Conservation (phyloP, 1,140 invertebrate species). For the Venturia canescens region DNA sequence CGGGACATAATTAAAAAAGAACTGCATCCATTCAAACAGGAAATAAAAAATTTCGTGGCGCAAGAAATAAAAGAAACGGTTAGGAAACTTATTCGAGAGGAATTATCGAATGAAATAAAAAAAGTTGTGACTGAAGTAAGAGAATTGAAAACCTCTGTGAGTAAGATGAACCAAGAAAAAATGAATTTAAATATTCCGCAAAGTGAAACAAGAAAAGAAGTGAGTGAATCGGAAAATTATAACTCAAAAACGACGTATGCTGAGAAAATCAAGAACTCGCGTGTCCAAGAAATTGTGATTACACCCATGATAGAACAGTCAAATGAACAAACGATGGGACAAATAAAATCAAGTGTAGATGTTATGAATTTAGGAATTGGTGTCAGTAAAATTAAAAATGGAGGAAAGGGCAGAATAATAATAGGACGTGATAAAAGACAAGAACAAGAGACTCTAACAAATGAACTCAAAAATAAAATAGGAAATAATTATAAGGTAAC, state of each 20-base stretch:
- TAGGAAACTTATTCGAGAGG: background rate
- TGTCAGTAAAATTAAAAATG: background rate
- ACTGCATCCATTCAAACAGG: no score
- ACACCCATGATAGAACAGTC: background rate
- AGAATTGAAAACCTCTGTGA: background rate
- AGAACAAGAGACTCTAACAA: background rate
- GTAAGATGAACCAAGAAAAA: background rate
- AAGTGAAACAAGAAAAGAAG: background rate
- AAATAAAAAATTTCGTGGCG: no score
- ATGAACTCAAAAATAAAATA: no score
- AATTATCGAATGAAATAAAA: conserved; percentile 11
- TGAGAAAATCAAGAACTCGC: background rate
- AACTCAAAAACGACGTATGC: background rate
- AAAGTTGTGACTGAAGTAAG: background rate
- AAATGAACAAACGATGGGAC: background rate
- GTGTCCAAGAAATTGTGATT: background rate
- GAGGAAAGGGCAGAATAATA: background rate
- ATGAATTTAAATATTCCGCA: background rate
- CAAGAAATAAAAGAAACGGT: background rate
- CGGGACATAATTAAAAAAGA: no score
- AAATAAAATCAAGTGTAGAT: background rate
- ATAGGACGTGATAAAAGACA: background rate
- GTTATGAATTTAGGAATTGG: background rate
- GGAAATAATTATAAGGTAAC: no score
- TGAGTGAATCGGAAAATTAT: background rate